Percentiles rank a stretch among this genome's conserved stretches.
Evolutionary conservation across 2,797 vertebrate genomes (phyloP).

Genomic region (Petrocephalus schoutedeni): DNA sequence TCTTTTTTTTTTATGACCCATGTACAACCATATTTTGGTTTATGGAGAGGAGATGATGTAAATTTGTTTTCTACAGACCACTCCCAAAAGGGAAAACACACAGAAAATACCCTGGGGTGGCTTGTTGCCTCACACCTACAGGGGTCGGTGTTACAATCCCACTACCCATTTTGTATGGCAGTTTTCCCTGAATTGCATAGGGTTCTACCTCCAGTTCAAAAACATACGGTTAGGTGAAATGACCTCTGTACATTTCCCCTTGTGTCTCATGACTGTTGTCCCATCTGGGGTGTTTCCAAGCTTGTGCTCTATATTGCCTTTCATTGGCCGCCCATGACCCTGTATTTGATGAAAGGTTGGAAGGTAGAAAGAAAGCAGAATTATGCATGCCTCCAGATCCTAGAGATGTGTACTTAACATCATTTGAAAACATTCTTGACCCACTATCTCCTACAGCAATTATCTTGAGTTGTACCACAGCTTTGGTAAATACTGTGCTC

Average conservation of each 20-base stretch:
- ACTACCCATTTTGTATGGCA: neutral
- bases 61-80: neutral
- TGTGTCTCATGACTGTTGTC: neutral
- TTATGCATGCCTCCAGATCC: neutral
- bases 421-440: neutral
- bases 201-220: neutral
- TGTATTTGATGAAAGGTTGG: neutral
- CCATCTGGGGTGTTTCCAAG: neutral
- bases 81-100: neutral
- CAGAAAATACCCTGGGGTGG: neutral
- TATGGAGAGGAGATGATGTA: neutral
- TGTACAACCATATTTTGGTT: neutral
- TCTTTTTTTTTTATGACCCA: neutral
- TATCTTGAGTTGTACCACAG: neutral
- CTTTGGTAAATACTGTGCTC: neutral
- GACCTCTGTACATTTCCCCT: neutral
- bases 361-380: neutral
- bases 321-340: neutral
- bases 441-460: neutral
- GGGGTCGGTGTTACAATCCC: neutral
- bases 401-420: neutral
- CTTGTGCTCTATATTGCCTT: neutral
- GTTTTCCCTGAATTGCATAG: neutral
- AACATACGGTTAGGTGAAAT: neutral
- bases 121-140: neutral